Base-by-base conservation (phyloP, 1,140 invertebrate genomes). In the Drosophila bocqueti region DNA sequence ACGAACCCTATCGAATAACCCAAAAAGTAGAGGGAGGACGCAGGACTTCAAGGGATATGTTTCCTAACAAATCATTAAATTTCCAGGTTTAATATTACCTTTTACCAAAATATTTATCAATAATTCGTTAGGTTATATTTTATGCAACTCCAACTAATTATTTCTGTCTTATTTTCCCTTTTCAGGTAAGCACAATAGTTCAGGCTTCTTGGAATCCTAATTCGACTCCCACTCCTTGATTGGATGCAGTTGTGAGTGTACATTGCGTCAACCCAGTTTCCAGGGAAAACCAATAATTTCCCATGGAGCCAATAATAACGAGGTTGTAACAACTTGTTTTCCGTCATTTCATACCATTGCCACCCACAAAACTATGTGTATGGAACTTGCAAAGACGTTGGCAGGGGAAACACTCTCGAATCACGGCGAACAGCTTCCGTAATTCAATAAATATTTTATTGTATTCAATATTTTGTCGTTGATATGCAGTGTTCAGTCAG, bases 361-460 rank as follows among this genome's bases (percentile, higher is more conserved):
- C 62, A 64, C 46, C 65, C 62, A 69, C 46, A 42, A 46, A 67
- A 45, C 38, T 42, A 68, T 42, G 5, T 18, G 16, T 31, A 38
- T 16, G 46, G 10, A 77, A 46, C 40, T 46, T 18, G 63, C 9
- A 18, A 65, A 65, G 57, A 26, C 29, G 57, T 5, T 18, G 47
- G 49, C 21, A 38, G 24, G 55, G 36, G 49, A 50, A 65, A 69
- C 64, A 42, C 59, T 75, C 79, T 84, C 74, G 80, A 89, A 89
- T 89, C 85, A 76, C 58, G 18, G 43, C 68, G 66, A 40, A 69
- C 69, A 84, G 84, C 63, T 90, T 87, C 85, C 84, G 84, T 87
- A 89, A 87, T 89, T 74, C 84, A 83, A 87, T 87, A 83, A 89
- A 84, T 84, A 58, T 81, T 87, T 72, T 75, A 81, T 89, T 84